These are phyloP conservation scores for Oscheius sp. DNA, from an alignment of 2,888 invertebrate genomes.

Conservation along the genomic window DNA sequence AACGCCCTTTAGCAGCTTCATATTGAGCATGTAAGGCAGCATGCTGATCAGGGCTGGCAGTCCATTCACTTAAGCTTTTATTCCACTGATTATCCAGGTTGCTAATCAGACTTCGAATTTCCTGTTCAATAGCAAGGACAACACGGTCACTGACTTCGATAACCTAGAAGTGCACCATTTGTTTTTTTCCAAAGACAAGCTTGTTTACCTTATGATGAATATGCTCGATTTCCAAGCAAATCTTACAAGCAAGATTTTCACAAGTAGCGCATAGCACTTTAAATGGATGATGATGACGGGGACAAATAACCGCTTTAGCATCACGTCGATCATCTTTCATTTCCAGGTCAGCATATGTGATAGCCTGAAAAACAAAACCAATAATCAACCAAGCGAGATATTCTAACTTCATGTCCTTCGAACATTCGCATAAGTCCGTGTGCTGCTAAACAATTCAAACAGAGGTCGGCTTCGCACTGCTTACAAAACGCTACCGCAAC, in stretches of 20 bases:
- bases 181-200: no score
- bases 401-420: conserved; percentile 85
- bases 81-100: conserved; percentile 37
- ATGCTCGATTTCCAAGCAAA: conserved; percentile 49
- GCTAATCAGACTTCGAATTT: conserved; percentile 41
- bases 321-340: conserved; percentile 32
- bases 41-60: conserved; percentile 55
- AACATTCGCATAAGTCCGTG: conserved; percentile 97
- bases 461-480: conserved; percentile 92
- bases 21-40: conserved; percentile 51
- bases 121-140: conserved; percentile 44
- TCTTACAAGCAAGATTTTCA: conserved; percentile 55
- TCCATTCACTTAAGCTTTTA: conserved; percentile 50
- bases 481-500: conserved; percentile 90
- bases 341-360: conserved; percentile 44
- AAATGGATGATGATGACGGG: conserved; percentile 45
- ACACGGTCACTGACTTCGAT: conserved; percentile 52
- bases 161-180: conserved; percentile 33
- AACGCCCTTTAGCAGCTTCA: conserved; percentile 49
- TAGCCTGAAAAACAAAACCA: no score
- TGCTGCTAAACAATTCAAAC: conserved; percentile 92
- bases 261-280: conserved; percentile 55
- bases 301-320: conserved; percentile 49
- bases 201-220: conserved; percentile 42
- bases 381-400: no score